Conservation (phyloP, 2,888 invertebrate species). For the Hoplodrina ambigua region DNA sequence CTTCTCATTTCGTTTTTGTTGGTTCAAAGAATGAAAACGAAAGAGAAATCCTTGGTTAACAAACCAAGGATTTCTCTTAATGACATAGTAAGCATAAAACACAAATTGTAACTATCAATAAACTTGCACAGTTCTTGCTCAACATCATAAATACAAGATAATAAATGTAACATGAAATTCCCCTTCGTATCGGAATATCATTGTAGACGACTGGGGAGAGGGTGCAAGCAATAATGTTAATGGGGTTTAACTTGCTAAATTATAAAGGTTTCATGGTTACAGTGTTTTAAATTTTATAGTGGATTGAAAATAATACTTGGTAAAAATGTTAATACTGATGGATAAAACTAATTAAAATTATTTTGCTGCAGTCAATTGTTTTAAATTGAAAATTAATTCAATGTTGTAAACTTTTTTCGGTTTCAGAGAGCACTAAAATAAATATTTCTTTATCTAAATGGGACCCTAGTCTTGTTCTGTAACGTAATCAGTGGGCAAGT, state of each 20-base stretch:
- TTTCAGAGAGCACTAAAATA: background rate
- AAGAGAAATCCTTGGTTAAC: no score
- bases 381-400: background rate
- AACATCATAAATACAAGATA: constrained; percentile 47
- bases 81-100: background rate
- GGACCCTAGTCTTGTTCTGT: background rate
- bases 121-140: constrained; percentile 29
- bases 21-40: background rate
- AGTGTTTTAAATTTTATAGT: constrained; percentile 27
- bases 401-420: background rate
- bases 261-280: constrained; percentile 35
- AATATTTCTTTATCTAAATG: background rate
- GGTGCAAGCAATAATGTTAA: constrained; percentile 54
- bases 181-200: constrained; percentile 45
- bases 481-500: background rate
- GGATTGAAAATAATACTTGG: constrained; percentile 3
- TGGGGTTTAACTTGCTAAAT: constrained; percentile 52
- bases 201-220: constrained; percentile 49
- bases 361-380: background rate
- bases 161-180: constrained; percentile 31
- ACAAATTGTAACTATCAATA: constrained; percentile 14
- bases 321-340: background rate
- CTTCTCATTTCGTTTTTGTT: no score
- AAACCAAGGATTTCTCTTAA: background rate
- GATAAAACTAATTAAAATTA: background rate